Evolutionary conservation across 2,113 vertebrate species (phyloP), one percentile per base, ranked within the genome.

Genomic region (Cacatua alba): DNA sequence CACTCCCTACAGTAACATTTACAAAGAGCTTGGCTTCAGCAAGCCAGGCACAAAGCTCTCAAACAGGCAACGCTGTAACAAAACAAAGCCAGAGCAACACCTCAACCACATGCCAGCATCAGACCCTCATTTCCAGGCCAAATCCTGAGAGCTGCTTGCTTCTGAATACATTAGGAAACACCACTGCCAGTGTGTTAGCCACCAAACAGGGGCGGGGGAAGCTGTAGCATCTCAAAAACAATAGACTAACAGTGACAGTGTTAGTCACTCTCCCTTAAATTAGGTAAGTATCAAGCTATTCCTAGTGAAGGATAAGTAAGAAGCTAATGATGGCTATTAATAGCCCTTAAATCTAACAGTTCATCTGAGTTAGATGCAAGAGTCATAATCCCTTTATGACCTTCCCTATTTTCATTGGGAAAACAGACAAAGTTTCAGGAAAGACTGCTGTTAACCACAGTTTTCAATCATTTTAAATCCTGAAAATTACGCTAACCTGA

Each of bases 301-400:
- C 77, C 86, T 53, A 91, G 77, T 35, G 74, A 94, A 72, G 83
- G 77, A 72, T 91, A 77, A 83, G 72, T 68, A 95, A 94, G 91
- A 94, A 82, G 96, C 83, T 97, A 96, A 97, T 31, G 67, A 79
- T 62, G n/a, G 86, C 85, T 96, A 96, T 96, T 96, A 92, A 94
- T 95, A 96, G 96, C 57, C 49, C 74, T 94, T 89, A 96, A 95
- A 94, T 83, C 96, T 87, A 94, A 85, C 74, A 82, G 81, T 93
- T 93, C 86, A 94, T 82, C 80, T 87, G 35, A 94, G 86, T 94
- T 94, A 92, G 96, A 89, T 49, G 35, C 74, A 92, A 76, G n/a
- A 85, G 21, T 77, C 91, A 62, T 94, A 97, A 96, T 96, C 90
- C 60, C 44, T 91, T 92, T 91, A 62, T 64, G 74, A 93, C 88